Conservation (phyloP, 2,113 vertebrate species). For the Microtus pennsylvanicus region DNA sequence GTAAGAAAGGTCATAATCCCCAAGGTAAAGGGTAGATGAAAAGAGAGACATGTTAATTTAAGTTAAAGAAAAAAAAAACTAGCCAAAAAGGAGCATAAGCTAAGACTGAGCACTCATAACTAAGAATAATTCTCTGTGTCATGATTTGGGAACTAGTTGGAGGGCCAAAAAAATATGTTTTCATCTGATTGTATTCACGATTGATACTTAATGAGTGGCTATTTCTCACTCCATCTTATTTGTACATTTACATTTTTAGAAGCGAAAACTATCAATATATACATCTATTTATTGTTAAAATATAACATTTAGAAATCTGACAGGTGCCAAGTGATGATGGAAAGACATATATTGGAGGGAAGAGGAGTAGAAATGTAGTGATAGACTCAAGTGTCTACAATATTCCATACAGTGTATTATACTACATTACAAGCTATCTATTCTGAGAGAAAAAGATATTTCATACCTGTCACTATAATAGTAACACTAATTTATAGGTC, state of each 20-base stretch:
- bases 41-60: no score
- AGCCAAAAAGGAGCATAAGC: no score
- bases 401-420: neutral
- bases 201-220: neutral
- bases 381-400: neutral
- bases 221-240: neutral
- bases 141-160: no score
- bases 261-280: neutral
- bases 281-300: no score
- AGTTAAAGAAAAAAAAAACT: no score
- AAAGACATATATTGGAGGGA: neutral
- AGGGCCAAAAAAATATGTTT: neutral
- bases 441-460: neutral
- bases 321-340: neutral
- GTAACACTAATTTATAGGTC: neutral
- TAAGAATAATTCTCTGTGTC: no score
- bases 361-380: neutral
- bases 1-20: no score
- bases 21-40: no score
- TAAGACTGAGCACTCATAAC: no score
- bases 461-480: neutral
- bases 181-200: neutral
- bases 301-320: slow-evolving; percentile 16
- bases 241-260: neutral
- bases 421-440: neutral